Evolutionary conservation across 2,888 invertebrate species (phyloP), one percentile per base, ranked within the genome.

Genomic region (Neoitamus cyanurus): DNA sequence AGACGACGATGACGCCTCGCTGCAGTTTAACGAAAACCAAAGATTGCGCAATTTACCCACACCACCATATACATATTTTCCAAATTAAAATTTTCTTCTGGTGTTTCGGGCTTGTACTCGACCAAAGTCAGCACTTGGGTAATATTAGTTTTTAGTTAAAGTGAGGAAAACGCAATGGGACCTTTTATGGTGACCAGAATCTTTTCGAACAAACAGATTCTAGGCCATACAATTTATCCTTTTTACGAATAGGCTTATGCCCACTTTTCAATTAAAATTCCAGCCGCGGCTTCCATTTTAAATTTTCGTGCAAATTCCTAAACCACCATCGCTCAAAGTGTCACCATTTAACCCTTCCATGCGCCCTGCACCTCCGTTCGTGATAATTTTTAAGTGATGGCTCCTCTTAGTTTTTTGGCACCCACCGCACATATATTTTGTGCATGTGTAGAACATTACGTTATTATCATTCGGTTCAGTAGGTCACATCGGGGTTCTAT

Each of bases 341-440:
- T 73, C 73, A 73, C 36, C 73, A 73, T 36, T 73, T 73, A 73
- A 73, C 73, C 73, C 73, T 34, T 73, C 36, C 58, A 20, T 58
- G n/a, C 42, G 15, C 31, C 34, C 36, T 36, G 34, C 73, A 73
- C 31, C 36, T 37, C 15, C 36, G 36, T 73, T 73, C 36, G 34
- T 73, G 73, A 73, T 73, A 73, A 73, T 73, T 73, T 73, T 73
- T 73, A 73, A 73, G 73, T 73, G 73, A 73, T 73, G 73, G 73
- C 36, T n/a, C 37, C 36, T 36, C 36, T 73, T 73, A 73, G 9
- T 73, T 36, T 58, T 58, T 15, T 73, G 73, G 34, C n/a, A 31
- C 73, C 15, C 36, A n/a, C 2, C 36, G 37, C 20, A 11, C 36
- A 36, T 20, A n/a, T n/a, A n/a, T n/a, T n/a, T 20, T 36, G 15